Base-by-base conservation (phyloP, 2,797 vertebrate species). In the Malurus splendens region DNA sequence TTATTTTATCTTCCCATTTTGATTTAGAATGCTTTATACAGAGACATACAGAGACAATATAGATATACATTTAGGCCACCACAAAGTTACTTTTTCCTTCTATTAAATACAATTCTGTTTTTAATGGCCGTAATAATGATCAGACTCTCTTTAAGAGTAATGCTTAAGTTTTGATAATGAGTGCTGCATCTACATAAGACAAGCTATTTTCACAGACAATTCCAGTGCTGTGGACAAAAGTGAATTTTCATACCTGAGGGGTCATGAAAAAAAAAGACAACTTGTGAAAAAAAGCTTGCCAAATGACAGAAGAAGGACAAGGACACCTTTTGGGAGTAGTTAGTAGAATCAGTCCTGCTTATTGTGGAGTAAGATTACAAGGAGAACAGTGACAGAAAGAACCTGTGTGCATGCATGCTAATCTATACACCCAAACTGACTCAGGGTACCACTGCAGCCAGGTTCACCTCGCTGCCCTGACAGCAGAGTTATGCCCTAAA, bases 381-480 rank as follows among this genome's bases (percentile, higher is more conserved):
- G 54, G 18, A 71, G 9, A 50, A 10, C 27, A 36, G 30, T 6
- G 9, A 27, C 14, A 19, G 28, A 50, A 32, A 30, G 28, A 47
- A 47, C 27, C 4, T 67, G 10, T 0, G 0, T 17, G 10, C 4
- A 22, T 8, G 23, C 8, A 9, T 24, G 11, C 7, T 12, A 41
- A 27, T 2, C 7, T 18, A 18, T 8, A 3, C 4, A 16, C 12
- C 4, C 24, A 68, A 60, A 64, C 15, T 4, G 12, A 10, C 28
- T 11, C 16, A 6, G 0, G 4, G 19, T 8, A 25, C 19, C 8
- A 9, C 7, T 17, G 19, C 16, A 19, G 20, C 2, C 1, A 10
- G 5, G 13, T 28, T 48, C n/a, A 73, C 23, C 13, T n/a, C 32
- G 47, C 22, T 13, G 14, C 45, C 7, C 33, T 61, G 39, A 5